Percentiles rank a stretch among this genome's conserved stretches.
These are phyloP conservation scores for Cinclus mexicanus DNA, from an alignment of 2,113 vertebrate genomes.

Conservation along the genomic window DNA sequence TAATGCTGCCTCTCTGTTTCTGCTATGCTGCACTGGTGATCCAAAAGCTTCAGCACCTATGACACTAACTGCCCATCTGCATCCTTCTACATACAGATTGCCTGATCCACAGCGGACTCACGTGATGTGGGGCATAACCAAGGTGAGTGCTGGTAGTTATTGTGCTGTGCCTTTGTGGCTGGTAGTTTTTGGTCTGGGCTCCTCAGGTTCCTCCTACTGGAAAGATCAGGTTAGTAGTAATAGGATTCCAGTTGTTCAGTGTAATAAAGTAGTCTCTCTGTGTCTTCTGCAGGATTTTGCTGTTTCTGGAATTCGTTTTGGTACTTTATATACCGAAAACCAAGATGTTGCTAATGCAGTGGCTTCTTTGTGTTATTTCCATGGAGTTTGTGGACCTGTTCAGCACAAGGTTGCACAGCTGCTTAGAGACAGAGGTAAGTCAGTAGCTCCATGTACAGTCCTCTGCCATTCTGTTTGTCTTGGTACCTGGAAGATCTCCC, in stretches of 20 bases:
- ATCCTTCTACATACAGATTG: constrained; percentile 80
- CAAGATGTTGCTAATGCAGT: constrained; percentile 84
- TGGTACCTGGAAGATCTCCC: not conserved
- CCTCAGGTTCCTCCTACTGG: not conserved
- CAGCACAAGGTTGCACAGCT: constrained; percentile 90
- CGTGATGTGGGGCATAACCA: constrained; percentile 92
- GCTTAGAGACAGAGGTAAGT: constrained; percentile 86
- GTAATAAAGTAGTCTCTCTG: not conserved
- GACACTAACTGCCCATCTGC: constrained; percentile 62
- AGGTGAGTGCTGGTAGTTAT: constrained; percentile 75
- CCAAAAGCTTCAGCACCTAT: constrained; percentile 37
- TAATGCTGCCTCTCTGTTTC: constrained; percentile 41
- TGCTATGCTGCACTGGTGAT: constrained; percentile 37
- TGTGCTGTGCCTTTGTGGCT: not conserved
- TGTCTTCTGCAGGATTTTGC: constrained; percentile 86
- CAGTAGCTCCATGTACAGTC: not conserved
- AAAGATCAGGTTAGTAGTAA: not conserved
- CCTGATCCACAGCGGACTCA: constrained; percentile 95
- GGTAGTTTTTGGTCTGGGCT: not conserved
- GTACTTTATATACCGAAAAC: constrained; percentile 89
- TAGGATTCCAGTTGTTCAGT: not conserved
- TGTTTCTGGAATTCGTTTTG: constrained; percentile 87
- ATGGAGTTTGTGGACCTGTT: constrained; percentile 83
- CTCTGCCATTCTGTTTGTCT: not conserved
- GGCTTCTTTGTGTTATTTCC: constrained; percentile 84